These are phyloP conservation scores for Drosophila emarginata DNA, from an alignment of 2,888 invertebrate genomes.

Conservation along the genomic window DNA sequence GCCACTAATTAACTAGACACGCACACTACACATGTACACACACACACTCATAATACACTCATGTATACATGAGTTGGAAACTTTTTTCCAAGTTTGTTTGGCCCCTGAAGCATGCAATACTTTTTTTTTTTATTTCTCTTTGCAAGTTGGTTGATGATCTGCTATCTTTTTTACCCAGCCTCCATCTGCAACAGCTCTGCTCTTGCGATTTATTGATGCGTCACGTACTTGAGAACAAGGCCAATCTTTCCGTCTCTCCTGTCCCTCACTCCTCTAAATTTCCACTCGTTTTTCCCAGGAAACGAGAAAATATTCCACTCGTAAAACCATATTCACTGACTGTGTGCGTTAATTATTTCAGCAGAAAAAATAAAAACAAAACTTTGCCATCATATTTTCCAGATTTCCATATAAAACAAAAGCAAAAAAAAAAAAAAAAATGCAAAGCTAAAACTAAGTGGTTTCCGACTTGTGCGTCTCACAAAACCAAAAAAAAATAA, in stretches of 20 bases:
- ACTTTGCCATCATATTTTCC: conserved; percentile 58
- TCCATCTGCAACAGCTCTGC: conserved; percentile 42
- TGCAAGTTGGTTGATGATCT: conserved; percentile 61
- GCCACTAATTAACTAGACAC: conserved; percentile 65
- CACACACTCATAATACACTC: not conserved
- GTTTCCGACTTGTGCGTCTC: conserved; percentile 20
- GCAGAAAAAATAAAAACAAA: conserved; percentile 42
- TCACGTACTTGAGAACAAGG: conserved; percentile 54
- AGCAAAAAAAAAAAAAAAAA: conserved; percentile 20
- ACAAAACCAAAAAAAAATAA: conserved; percentile 55
- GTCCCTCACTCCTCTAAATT: not conserved
- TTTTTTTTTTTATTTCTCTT: conserved; percentile 30
- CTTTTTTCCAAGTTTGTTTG: conserved; percentile 1
- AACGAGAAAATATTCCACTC: conserved; percentile 14
- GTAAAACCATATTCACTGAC: conserved; percentile 8
- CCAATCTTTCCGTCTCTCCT: not conserved
- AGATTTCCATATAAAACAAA: conserved; percentile 26
- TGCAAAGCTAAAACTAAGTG: conserved; percentile 21
- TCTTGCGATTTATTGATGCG: conserved; percentile 47
- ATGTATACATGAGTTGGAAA: not conserved
- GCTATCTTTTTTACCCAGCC: conserved; percentile 14
- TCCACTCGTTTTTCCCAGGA: not conserved
- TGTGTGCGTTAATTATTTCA: conserved; percentile 29
- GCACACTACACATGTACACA: conserved; percentile 16
- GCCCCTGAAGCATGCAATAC: conserved; percentile 29